Conservation (phyloP, 1,140 invertebrate genomes). For the Achatina immaculata region DNA sequence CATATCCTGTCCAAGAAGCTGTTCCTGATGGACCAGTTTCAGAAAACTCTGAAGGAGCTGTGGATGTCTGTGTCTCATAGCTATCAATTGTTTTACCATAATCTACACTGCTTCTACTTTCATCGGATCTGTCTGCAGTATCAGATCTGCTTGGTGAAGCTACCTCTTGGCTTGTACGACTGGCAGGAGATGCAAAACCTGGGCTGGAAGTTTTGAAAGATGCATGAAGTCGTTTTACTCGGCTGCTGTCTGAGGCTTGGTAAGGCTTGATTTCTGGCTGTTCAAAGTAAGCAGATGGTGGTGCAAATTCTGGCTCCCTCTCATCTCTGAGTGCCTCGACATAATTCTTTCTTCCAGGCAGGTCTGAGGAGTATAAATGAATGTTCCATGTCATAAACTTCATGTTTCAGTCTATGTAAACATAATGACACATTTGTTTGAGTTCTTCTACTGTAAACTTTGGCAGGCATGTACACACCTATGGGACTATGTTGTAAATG, state of each 20-base stretch:
- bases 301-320: slow-evolving; percentile 54
- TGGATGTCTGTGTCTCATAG: not conserved
- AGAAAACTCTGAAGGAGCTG: not conserved
- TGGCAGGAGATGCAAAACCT: not conserved
- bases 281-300: slow-evolving; percentile 48
- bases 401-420: slow-evolving; percentile 11
- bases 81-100: not conserved
- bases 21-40: not conserved
- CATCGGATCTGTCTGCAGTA: not conserved
- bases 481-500: no score
- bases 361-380: slow-evolving; percentile 36
- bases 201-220: not conserved
- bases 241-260: not conserved
- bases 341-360: slow-evolving; percentile 45
- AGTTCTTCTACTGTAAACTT: not conserved
- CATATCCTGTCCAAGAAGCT: no score
- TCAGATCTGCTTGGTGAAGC: not conserved
- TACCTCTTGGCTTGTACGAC: not conserved
- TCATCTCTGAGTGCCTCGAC: slow-evolving; percentile 48
- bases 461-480: no score
- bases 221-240: not conserved
- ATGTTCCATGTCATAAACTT: not conserved
- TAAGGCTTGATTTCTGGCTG: not conserved
- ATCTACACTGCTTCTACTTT: not conserved
- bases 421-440: slow-evolving; percentile 3